Percentiles rank a stretch among this genome's conserved stretches.
Conservation (phyloP, 2,888 invertebrate species). For the Rhamnusium bicolor region DNA sequence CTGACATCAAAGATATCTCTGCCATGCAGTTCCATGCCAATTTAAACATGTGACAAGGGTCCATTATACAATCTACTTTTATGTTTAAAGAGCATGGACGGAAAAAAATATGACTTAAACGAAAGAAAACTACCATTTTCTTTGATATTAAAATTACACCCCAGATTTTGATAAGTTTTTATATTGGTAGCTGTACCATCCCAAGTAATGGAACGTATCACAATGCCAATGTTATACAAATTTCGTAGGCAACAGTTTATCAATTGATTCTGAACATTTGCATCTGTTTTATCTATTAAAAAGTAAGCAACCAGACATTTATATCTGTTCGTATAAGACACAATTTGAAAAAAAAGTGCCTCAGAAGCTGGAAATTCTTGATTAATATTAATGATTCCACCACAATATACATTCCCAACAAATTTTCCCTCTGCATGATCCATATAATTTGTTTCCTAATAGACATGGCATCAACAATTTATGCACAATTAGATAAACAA, state of each 20-base stretch:
- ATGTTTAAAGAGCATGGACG: background rate
- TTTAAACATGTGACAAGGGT: background rate
- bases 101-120: background rate
- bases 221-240: background rate
- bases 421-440: background rate
- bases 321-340: background rate
- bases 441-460: background rate
- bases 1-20: background rate
- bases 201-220: background rate
- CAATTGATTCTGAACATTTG: background rate
- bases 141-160: background rate
- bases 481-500: background rate
- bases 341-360: background rate
- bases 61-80: background rate
- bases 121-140: background rate
- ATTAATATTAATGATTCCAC: background rate
- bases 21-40: constrained; percentile 20
- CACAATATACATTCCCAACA: background rate
- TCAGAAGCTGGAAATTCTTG: background rate
- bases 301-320: background rate
- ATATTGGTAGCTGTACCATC: background rate
- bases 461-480: background rate
- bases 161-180: background rate
- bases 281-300: background rate
- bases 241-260: background rate